A percentile compares a stretch with the other conserved stretches of the same genome.
Evolutionary conservation across 2,113 vertebrate genomes (phyloP).

Genomic region (Erinaceus europaeus): DNA sequence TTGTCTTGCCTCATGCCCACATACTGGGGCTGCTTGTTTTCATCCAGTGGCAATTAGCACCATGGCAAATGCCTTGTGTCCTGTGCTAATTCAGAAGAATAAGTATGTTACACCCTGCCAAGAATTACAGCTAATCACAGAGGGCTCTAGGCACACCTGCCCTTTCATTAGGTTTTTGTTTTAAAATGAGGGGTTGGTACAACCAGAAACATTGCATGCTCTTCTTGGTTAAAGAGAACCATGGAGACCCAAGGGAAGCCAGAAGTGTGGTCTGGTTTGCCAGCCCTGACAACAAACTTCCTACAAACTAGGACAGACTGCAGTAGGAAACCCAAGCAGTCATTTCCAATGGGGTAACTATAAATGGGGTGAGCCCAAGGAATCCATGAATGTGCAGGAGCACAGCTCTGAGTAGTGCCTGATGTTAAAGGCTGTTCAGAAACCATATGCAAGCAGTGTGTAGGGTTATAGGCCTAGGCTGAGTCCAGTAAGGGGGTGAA

Average conservation of each 20-base stretch:
- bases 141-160: slow-evolving; percentile 48
- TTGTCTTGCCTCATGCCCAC: slow-evolving; percentile 78
- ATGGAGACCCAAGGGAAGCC: not conserved
- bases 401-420: not conserved
- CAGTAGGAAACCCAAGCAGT: not conserved
- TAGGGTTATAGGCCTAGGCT: not conserved
- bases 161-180: slow-evolving; percentile 76
- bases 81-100: slow-evolving; percentile 78
- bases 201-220: slow-evolving; percentile 16
- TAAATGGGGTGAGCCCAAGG: not conserved
- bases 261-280: not conserved
- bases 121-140: slow-evolving; percentile 72
- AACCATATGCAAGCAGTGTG: fast-evolving
- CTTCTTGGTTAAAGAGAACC: slow-evolving; percentile 39
- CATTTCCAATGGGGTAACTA: not conserved
- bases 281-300: not conserved
- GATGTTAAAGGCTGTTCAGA: not conserved
- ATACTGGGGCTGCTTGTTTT: slow-evolving; percentile 78
- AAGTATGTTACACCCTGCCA: slow-evolving; percentile 78
- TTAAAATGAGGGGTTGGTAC: slow-evolving; percentile 52
- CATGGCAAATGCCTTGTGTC: slow-evolving; percentile 78
- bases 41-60: slow-evolving; percentile 81
- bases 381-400: not conserved
- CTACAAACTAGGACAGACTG: not conserved
- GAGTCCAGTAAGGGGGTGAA: not conserved